Base-by-base conservation (phyloP, 2,113 vertebrate genomes). In the Amblyopsis rosae region DNA sequence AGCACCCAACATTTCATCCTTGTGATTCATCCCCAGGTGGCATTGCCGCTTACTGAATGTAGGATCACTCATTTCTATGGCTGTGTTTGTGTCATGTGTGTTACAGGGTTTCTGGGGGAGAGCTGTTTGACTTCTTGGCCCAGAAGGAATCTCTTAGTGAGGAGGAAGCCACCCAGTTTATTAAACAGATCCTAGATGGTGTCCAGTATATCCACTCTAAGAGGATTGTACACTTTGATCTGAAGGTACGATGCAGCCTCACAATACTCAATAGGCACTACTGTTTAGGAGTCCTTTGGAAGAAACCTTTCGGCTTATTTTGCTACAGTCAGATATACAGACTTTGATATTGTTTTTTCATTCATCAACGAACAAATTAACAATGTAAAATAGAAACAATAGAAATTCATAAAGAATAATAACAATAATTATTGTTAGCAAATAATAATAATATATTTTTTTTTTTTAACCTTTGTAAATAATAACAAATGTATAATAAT, bases 81-180 rank as follows among this genome's bases (percentile, higher is more conserved):
- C 10, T 73, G 19, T 67, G n/a, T 57, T 13, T 80, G 56, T 77
- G 26, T 79, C 26, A 12, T 86, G 45, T 62, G 33, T 81, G 0
- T 89, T 90, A 75, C 89, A 99, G 98, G 45, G 96, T 99, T 45
- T 96, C 95, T 19, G 98, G 97, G 79, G 98, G 97, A 75, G 98
- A 99, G 81, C 95, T 99, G 45, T 99, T 99, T 67, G 98, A 99
- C 77, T 99, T 99, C 82, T 78, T 99, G 89, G 96, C 97, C 66
- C 96, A 96, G 85, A 99, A 99, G 75, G 98, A 98, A 80, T 96
- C 96, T 8, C 88, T 99, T 79, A 95, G 95, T 82, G 98, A 99
- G 75, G 96, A 99, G 75, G 96, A 99, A 72, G 98, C 98, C 80
- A 98, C 97, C 11, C 94, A 94, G 84, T 99, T 99, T 87, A 95